Conservation (phyloP, 2,113 vertebrate genomes). For the Actenoides lindsayi region DNA sequence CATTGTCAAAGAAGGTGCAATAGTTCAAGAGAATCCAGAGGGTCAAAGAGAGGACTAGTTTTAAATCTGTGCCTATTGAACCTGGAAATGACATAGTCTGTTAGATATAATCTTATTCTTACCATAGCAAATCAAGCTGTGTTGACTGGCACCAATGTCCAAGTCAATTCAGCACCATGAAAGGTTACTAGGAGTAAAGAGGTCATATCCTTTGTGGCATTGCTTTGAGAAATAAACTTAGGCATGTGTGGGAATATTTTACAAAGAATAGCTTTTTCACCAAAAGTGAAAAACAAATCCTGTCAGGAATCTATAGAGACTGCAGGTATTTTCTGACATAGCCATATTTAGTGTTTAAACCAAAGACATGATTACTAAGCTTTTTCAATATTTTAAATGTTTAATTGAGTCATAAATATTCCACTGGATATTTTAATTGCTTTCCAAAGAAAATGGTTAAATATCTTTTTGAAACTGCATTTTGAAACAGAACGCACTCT, state of each 20-base stretch:
- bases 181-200: slow-evolving; percentile 82
- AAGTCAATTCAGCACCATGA: slow-evolving; percentile 80
- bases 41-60: slow-evolving; percentile 82
- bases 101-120: slow-evolving; percentile 85
- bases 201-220: slow-evolving; percentile 81
- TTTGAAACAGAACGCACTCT: not conserved
- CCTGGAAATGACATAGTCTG: slow-evolving; percentile 84
- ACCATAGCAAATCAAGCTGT: slow-evolving; percentile 85
- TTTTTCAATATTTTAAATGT: slow-evolving; percentile 53
- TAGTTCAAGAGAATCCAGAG: slow-evolving; percentile 85
- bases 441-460: slow-evolving; percentile 11
- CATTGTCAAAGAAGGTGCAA: slow-evolving; percentile 86
- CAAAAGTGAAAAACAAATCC: slow-evolving; percentile 77
- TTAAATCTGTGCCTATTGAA: slow-evolving; percentile 85
- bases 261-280: slow-evolving; percentile 78
- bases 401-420: slow-evolving; percentile 64
- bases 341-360: slow-evolving; percentile 56
- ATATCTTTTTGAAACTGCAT: slow-evolving; percentile 29
- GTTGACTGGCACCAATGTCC: slow-evolving; percentile 81
- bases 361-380: slow-evolving; percentile 31
- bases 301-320: slow-evolving; percentile 69
- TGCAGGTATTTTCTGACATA: slow-evolving; percentile 53
- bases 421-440: slow-evolving; percentile 33
- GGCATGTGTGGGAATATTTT: slow-evolving; percentile 86
- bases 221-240: slow-evolving; percentile 82